Conservation (phyloP, 1,140 invertebrate genomes). For the Drosophila serrata region DNA sequence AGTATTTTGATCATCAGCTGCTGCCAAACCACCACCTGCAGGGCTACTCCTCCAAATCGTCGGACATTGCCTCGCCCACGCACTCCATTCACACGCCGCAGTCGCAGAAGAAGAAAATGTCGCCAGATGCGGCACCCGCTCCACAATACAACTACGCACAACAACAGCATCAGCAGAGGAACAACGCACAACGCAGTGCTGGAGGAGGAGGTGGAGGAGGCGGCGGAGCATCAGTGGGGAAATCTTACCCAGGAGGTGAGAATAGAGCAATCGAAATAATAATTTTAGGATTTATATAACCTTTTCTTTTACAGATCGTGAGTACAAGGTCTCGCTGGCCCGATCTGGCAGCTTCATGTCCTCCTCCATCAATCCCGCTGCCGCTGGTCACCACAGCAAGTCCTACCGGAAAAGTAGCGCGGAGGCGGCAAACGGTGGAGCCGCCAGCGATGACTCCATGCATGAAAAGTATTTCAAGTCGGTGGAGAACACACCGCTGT, state of each 20-base stretch:
- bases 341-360: constrained; percentile 92
- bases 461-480: constrained; percentile 92
- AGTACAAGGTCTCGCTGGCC: constrained; percentile 86
- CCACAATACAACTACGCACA: constrained; percentile 67
- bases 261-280: constrained; percentile 1
- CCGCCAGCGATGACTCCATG: constrained; percentile 91
- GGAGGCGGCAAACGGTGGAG: constrained; percentile 85
- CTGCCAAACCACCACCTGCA: constrained; percentile 78
- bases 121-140: constrained; percentile 65
- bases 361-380: constrained; percentile 86
- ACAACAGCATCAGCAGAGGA: constrained; percentile 66
- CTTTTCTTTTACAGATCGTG: constrained; percentile 54
- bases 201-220: constrained; percentile 20
- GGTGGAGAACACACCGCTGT: constrained; percentile 87
- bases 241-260: constrained; percentile 63
- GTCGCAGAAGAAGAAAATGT: constrained; percentile 80
- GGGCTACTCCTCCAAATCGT: constrained; percentile 79
- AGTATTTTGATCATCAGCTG: constrained; percentile 78
- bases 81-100: constrained; percentile 83
- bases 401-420: constrained; percentile 84
- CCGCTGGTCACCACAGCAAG: constrained; percentile 76
- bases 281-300: background rate
- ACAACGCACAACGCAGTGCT: constrained; percentile 53
- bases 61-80: constrained; percentile 81
- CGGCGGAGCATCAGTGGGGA: constrained; percentile 26